These are phyloP conservation scores for Caenorhabditis doughertyi DNA, from an alignment of 2,888 invertebrate genomes.

Conservation along the genomic window DNA sequence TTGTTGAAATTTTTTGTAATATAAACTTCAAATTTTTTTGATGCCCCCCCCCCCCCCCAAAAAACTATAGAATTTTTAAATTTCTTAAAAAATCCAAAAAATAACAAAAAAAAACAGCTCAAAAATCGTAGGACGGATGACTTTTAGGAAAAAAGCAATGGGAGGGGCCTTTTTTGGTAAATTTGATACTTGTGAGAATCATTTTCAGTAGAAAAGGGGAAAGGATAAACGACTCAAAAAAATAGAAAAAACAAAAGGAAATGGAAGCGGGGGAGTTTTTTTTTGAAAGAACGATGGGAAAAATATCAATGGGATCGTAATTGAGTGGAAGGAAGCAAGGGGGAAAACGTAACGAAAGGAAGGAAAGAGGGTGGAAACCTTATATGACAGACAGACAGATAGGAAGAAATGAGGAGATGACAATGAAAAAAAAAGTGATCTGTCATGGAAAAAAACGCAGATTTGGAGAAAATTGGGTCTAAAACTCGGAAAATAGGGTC, in stretches of 20 bases:
- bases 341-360: background rate
- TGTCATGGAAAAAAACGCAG: no score
- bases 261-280: background rate
- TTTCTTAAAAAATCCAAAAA: background rate
- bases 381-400: background rate
- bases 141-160: background rate
- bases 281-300: background rate
- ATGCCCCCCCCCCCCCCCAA: no score
- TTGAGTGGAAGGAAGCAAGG: background rate
- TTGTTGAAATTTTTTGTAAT: no score
- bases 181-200: constrained; percentile 41
- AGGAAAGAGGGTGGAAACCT: background rate
- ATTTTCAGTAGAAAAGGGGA: no score
- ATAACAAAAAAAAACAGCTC: background rate
- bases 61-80: background rate
- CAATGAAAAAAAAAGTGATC: no score
- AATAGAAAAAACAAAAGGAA: background rate
- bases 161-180: background rate
- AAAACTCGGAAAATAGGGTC: no score
- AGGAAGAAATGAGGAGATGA: no score
- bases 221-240: background rate
- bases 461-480: no score
- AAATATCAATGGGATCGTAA: constrained; percentile 10
- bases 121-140: constrained; percentile 13
- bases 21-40: no score